Percentiles rank a stretch among this genome's conserved stretches.
These are phyloP conservation scores for Dicranocentrus wangi DNA, from an alignment of 2,888 invertebrate species.

Conservation along the genomic window DNA sequence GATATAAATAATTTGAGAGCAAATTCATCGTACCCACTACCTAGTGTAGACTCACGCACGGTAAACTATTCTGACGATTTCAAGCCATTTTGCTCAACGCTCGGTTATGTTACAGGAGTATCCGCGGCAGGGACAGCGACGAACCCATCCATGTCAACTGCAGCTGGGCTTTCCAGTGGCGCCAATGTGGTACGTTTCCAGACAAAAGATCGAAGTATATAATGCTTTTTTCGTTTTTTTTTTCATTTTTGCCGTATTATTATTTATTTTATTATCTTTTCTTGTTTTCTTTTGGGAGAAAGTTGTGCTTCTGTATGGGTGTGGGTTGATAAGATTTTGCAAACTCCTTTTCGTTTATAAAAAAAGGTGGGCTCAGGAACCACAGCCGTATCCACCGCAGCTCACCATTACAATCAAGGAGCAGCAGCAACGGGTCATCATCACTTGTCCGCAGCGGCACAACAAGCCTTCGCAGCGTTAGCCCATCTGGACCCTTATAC, in stretches of 20 bases:
- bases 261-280: not conserved
- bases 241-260: not conserved
- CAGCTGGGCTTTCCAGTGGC: conserved; percentile 31
- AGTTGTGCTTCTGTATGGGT: no score
- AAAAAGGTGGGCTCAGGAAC: conserved; percentile 46
- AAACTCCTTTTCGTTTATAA: not conserved
- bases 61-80: no score
- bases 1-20: no score
- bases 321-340: not conserved
- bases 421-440: conserved; percentile 39
- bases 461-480: conserved; percentile 65
- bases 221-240: not conserved
- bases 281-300: no score
- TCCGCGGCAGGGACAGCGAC: conserved; percentile 7
- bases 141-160: conserved; percentile 18
- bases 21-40: no score
- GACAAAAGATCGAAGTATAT: conserved; percentile 44
- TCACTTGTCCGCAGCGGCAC: conserved; percentile 56
- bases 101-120: no score
- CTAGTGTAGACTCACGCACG: no score
- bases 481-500: conserved; percentile 64
- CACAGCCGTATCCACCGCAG: conserved; percentile 41
- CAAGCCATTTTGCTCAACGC: no score
- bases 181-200: conserved; percentile 53
- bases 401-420: conserved; percentile 48